Evolutionary conservation across 2,888 invertebrate genomes (phyloP).

Genomic region (Hypena proboscidalis): DNA sequence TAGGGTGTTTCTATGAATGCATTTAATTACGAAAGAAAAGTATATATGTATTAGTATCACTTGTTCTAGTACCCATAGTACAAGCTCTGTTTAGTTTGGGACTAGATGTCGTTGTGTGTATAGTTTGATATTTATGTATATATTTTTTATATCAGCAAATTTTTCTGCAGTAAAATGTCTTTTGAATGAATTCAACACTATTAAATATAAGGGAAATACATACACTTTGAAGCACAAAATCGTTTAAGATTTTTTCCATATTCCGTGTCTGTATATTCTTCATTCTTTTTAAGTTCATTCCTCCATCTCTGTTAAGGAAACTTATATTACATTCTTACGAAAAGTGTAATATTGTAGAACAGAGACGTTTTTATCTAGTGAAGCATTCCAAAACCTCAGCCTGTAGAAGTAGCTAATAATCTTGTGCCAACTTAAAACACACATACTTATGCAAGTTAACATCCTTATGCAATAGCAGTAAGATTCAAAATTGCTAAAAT

Average conservation of each 20-base stretch:
- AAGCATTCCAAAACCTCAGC: conserved; percentile 43
- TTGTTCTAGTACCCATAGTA: too few species aligned
- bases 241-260: neutral
- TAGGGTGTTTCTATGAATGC: too few species aligned
- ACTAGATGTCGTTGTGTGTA: too few species aligned
- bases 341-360: conserved; percentile 7
- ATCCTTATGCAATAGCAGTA: neutral
- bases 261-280: neutral
- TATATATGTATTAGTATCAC: too few species aligned
- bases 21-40: too few species aligned
- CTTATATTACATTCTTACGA: conserved; percentile 8
- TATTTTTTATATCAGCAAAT: too few species aligned
- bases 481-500: conserved; percentile 7
- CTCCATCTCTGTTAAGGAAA: neutral
- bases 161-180: too few species aligned
- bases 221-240: too few species aligned
- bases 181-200: too few species aligned
- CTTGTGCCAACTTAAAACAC: conserved; percentile 25
- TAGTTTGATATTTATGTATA: too few species aligned
- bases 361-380: conserved; percentile 32
- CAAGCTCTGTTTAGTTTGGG: too few species aligned
- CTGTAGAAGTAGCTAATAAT: conserved; percentile 38
- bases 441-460: neutral
- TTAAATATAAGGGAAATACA: too few species aligned
- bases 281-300: neutral